These are phyloP conservation scores for Canis aureus DNA, from an alignment of 2,113 vertebrate species.

Conservation along the genomic window DNA sequence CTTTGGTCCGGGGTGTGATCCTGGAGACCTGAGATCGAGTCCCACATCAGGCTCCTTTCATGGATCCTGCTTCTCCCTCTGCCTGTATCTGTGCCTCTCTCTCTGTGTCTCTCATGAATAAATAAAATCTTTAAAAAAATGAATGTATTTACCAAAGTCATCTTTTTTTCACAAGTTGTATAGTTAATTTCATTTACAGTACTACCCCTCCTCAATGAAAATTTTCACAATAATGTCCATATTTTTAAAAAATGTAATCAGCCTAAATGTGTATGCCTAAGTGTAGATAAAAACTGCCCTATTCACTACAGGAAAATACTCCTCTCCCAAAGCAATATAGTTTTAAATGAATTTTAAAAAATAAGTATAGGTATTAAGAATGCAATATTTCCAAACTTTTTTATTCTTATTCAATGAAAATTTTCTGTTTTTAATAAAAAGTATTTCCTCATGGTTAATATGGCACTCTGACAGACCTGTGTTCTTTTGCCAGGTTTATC, in stretches of 20 bases:
- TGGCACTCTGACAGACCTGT: slow-evolving; percentile 1
- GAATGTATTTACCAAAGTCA: background rate
- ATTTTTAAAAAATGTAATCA: background rate
- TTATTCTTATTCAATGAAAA: background rate
- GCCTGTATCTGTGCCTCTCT: no score
- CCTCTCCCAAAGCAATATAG: background rate
- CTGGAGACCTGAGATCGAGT: no score
- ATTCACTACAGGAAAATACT: background rate
- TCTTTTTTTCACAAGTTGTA: background rate
- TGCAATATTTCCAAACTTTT: background rate
- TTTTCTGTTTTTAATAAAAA: slow-evolving; percentile 68
- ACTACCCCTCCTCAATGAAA: background rate
- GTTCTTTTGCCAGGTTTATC: slow-evolving; percentile 53
- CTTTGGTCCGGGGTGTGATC: no score
- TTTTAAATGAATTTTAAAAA: background rate
- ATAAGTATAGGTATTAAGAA: slow-evolving; percentile 8
- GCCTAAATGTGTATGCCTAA: background rate
- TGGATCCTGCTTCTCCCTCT: no score
- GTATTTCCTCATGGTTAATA: background rate
- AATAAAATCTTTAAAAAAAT: background rate
- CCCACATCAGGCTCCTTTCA: no score
- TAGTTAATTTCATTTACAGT: background rate
- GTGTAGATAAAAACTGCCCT: background rate
- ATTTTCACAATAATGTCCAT: background rate
- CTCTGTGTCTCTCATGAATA: no score